Percentiles rank a stretch among this genome's conserved stretches.
phyloP scores from a whole-genome alignment of 2,113 vertebrate genomes.

The Cettia cetti region DNA sequence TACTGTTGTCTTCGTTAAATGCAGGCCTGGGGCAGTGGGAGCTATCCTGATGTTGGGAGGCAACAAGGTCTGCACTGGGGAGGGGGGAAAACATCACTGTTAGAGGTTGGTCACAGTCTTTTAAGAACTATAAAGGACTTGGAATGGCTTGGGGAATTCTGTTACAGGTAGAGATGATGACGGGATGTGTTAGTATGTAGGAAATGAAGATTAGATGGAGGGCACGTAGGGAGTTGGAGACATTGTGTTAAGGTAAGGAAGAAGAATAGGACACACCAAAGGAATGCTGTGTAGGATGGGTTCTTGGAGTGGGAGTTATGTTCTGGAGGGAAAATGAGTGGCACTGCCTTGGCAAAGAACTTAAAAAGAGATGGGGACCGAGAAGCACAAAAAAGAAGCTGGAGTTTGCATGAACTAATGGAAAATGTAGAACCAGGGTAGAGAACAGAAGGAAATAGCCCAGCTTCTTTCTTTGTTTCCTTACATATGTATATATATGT shows the following conservation, averaged over 20 bases:
- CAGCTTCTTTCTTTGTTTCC: background rate
- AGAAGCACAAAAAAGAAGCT: background rate
- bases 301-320: background rate
- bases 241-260: background rate
- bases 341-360: background rate
- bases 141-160: background rate
- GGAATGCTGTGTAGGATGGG: background rate
- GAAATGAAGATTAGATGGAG: background rate
- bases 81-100: too few species aligned
- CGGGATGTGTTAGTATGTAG: background rate
- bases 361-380: background rate
- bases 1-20: rapidly evolving
- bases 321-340: background rate
- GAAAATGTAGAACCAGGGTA: background rate
- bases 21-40: background rate
- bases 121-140: background rate
- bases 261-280: background rate
- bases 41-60: background rate
- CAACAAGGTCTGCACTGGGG: background rate
- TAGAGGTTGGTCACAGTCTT: background rate
- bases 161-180: background rate
- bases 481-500: background rate
- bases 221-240: background rate
- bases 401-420: background rate
- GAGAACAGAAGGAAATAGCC: background rate